phyloP scores from a whole-genome alignment of 2,888 invertebrate species.

The Autographa pulchrina region DNA sequence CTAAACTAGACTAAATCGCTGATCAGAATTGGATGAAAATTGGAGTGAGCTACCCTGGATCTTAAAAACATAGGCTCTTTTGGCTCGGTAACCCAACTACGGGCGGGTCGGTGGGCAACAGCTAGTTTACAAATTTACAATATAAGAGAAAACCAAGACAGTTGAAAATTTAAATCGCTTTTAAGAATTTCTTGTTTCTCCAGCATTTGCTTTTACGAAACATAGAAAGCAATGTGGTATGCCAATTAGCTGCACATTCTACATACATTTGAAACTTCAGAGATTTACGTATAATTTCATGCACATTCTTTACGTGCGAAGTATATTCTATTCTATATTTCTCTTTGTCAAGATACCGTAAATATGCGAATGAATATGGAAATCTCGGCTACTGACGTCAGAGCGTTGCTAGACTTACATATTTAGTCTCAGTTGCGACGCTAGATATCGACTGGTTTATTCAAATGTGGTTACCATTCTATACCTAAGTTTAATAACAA shows the following conservation, averaged over 20 bases:
- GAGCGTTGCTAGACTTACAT: not conserved
- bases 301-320: not conserved
- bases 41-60: no score
- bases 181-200: not conserved
- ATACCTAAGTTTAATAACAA: not conserved
- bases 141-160: not conserved
- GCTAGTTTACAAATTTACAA: not conserved
- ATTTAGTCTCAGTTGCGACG: not conserved
- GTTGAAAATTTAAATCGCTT: not conserved
- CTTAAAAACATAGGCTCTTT: no score
- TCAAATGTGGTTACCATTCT: not conserved
- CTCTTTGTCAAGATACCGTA: not conserved
- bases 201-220: not conserved
- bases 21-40: no score
- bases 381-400: not conserved
- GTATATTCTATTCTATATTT: not conserved
- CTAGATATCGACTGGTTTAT: constrained; percentile 1
- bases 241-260: not conserved
- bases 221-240: not conserved
- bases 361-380: constrained; percentile 6
- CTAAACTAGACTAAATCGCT: no score
- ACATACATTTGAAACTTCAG: not conserved
- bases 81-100: no score
- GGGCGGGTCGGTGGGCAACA: no score
- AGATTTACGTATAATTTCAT: not conserved